phyloP scores from a whole-genome alignment of 2,797 vertebrate genomes.

The Rousettus madagascariensis region DNA sequence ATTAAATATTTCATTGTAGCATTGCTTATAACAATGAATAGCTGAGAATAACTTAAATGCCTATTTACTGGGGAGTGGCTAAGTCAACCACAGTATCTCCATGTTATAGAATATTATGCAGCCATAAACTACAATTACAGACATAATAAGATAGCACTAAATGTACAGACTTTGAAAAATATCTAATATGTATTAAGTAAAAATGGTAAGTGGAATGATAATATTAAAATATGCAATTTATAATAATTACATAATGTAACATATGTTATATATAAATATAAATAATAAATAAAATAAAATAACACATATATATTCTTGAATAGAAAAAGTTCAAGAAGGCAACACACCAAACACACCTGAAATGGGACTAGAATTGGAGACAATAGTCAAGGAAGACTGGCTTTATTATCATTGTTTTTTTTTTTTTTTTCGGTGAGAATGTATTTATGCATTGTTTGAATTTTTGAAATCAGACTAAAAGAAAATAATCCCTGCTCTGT shows the following conservation, averaged over 20 bases:
- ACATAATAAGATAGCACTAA: not conserved
- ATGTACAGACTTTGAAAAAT: slow-evolving; percentile 34
- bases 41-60: not conserved
- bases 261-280: not conserved
- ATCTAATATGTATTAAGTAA: not conserved
- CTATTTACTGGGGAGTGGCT: not conserved
- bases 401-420: not conserved
- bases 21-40: not conserved
- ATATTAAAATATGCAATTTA: not conserved
- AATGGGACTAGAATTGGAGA: not conserved
- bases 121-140: not conserved
- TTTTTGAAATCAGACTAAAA: slow-evolving; percentile 34
- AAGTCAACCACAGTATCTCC: not conserved
- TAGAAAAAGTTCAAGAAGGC: not conserved
- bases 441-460: not conserved
- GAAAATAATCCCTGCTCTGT: not conserved
- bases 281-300: not conserved
- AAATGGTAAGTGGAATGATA: not conserved
- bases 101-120: not conserved
- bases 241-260: not conserved
- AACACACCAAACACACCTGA: not conserved
- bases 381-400: not conserved
- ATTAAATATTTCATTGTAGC: not conserved
- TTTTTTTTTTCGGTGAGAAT: not conserved
- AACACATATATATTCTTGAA: not conserved